These are phyloP conservation scores for Hartigia nigra DNA, from an alignment of 2,888 invertebrate genomes.

Conservation along the genomic window DNA sequence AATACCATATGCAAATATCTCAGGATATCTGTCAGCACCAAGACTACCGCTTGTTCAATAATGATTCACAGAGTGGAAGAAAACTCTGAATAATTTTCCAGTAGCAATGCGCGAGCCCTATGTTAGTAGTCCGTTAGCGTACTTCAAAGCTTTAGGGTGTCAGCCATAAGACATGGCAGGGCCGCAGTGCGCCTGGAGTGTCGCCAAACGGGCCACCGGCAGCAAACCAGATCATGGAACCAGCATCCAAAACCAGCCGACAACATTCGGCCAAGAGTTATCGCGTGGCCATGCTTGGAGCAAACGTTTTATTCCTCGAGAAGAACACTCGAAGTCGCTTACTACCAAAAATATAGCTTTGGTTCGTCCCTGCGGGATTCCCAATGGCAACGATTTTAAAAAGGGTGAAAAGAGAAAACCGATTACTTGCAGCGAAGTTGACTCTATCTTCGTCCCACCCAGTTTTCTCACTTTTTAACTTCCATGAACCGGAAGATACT, in stretches of 20 bases:
- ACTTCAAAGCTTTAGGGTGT: slow-evolving; percentile 18
- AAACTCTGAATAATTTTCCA: background rate
- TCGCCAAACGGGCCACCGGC: slow-evolving; percentile 57
- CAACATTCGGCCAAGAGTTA: slow-evolving; percentile 42
- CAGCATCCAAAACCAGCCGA: slow-evolving; percentile 40
- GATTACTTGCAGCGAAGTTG: slow-evolving; percentile 21
- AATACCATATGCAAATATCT: background rate
- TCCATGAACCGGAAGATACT: background rate
- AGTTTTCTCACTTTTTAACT: background rate
- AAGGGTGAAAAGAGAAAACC: slow-evolving; percentile 3
- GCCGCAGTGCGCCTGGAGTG: slow-evolving; percentile 64
- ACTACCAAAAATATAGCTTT: background rate
- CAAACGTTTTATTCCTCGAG: slow-evolving; percentile 32
- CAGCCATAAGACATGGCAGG: slow-evolving; percentile 33
- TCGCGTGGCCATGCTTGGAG: slow-evolving; percentile 41
- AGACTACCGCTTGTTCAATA: background rate
- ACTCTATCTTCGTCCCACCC: slow-evolving; percentile 5
- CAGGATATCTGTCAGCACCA: background rate
- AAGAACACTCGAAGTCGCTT: slow-evolving; percentile 27
- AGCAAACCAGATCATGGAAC: slow-evolving; percentile 36
- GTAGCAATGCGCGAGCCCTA: background rate
- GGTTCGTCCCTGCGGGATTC: background rate
- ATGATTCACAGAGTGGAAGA: background rate
- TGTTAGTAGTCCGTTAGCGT: background rate
- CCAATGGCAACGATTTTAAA: background rate